phyloP scores from a whole-genome alignment of 2,797 vertebrate species.

The Valencia hispanica region DNA sequence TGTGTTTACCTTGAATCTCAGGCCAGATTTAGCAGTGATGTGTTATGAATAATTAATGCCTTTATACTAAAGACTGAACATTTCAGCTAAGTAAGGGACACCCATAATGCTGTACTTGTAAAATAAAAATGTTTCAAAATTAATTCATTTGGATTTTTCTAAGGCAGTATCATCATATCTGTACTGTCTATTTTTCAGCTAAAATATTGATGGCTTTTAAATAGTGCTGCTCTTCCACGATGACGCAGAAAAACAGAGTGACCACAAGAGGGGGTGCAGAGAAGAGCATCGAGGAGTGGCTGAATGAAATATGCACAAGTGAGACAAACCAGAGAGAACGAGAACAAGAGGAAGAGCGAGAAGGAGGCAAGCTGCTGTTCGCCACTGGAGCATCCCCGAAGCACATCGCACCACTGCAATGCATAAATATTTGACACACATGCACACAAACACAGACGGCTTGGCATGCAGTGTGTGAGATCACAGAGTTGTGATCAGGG shows the following conservation, averaged over 20 bases:
- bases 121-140: background rate
- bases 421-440: conserved; percentile 70
- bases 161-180: background rate
- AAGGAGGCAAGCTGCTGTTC: conserved; percentile 53
- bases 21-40: background rate
- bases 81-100: background rate
- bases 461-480: conserved; percentile 55
- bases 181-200: conserved; percentile 28
- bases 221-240: conserved; percentile 2
- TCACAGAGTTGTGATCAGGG: conserved; percentile 45
- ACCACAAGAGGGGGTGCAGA: background rate
- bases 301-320: conserved; percentile 20
- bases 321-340: conserved; percentile 29
- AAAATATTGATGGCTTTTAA: conserved; percentile 69
- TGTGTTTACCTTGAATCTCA: background rate
- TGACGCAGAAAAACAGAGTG: conserved; percentile 14
- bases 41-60: background rate
- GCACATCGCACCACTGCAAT: conserved; percentile 58
- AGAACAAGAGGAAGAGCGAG: conserved; percentile 30
- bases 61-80: background rate
- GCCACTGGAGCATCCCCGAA: conserved; percentile 64
- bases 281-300: conserved; percentile 24
- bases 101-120: background rate
- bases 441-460: conserved; percentile 47
- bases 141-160: background rate